phyloP scores from a whole-genome alignment of 2,797 vertebrate species.

The Gymnocypris eckloni region DNA sequence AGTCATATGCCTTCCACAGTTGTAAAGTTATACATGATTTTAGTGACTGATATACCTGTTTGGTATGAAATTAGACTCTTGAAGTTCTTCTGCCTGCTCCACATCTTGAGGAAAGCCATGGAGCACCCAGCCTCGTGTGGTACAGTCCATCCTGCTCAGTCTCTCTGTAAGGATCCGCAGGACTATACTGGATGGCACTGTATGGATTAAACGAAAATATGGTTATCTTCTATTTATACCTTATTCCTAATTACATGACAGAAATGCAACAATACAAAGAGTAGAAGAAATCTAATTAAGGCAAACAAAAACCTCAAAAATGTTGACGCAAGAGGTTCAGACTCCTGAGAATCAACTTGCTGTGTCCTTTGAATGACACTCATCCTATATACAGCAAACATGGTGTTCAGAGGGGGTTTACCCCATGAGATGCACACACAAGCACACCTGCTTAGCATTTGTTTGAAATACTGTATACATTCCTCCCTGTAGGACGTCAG shows the following conservation, averaged over 20 bases:
- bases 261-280: conserved; percentile 8
- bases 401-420: conserved; percentile 29
- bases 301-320: conserved; percentile 25
- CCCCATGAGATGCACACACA: conserved; percentile 22
- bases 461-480: conserved; percentile 37
- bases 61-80: conserved; percentile 71
- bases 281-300: conserved; percentile 17
- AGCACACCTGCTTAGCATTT: conserved; percentile 41
- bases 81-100: conserved; percentile 80
- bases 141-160: conserved; percentile 80
- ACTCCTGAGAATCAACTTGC: conserved; percentile 35
- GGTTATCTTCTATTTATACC: conserved; percentile 1
- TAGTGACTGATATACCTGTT: conserved; percentile 80
- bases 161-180: conserved; percentile 78
- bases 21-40: neutral
- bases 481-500: conserved; percentile 16
- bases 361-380: conserved; percentile 47
- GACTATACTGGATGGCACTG: conserved; percentile 86
- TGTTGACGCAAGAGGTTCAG: conserved; percentile 20
- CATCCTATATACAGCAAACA: conserved; percentile 44
- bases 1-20: neutral
- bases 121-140: conserved; percentile 86
- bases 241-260: conserved; percentile 19
- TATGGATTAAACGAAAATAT: neutral
- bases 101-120: conserved; percentile 82